A percentile compares a stretch with the other conserved stretches of the same genome.
These are phyloP conservation scores for Sphaeramia orbicularis DNA, from an alignment of 2,797 vertebrate species.

Conservation along the genomic window DNA sequence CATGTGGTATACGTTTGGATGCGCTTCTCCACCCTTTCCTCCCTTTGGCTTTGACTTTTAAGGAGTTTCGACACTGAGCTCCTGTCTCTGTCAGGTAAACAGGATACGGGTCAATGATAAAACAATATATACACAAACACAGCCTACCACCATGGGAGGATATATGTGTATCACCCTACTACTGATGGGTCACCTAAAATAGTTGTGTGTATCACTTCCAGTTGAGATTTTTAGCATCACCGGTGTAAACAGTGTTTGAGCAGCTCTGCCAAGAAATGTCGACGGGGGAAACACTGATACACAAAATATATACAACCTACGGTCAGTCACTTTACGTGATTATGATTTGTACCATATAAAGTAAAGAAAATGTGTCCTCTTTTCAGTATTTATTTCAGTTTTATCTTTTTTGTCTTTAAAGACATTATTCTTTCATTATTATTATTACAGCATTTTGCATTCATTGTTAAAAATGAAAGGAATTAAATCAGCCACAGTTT, in stretches of 20 bases:
- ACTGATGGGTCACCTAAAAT: constrained; percentile 68
- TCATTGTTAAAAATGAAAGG: not conserved
- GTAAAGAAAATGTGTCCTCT: constrained; percentile 15
- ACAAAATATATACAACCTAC: constrained; percentile 64
- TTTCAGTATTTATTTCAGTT: constrained; percentile 12
- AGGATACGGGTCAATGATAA: constrained; percentile 89
- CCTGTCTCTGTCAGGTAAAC: constrained; percentile 89
- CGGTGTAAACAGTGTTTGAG: constrained; percentile 65
- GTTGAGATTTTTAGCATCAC: constrained; percentile 62
- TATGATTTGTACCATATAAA: constrained; percentile 48
- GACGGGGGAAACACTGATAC: constrained; percentile 57
- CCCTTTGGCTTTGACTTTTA: constrained; percentile 86
- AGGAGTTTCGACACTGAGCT: constrained; percentile 85
- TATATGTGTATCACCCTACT: constrained; percentile 61
- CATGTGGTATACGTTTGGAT: constrained; percentile 91
- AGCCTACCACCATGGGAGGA: constrained; percentile 69
- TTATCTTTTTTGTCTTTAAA: constrained; percentile 3
- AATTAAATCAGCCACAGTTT: not conserved
- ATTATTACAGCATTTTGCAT: constrained; percentile 3
- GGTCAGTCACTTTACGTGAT: constrained; percentile 54
- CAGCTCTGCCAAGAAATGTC: constrained; percentile 56
- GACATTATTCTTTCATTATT: not conserved
- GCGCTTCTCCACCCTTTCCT: constrained; percentile 81
- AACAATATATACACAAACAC: constrained; percentile 85
- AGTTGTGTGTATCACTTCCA: constrained; percentile 66